Percentiles rank a stretch among this genome's conserved stretches.
Conservation (phyloP, 2,113 vertebrate genomes). For the Herpetotheres cachinnans region DNA sequence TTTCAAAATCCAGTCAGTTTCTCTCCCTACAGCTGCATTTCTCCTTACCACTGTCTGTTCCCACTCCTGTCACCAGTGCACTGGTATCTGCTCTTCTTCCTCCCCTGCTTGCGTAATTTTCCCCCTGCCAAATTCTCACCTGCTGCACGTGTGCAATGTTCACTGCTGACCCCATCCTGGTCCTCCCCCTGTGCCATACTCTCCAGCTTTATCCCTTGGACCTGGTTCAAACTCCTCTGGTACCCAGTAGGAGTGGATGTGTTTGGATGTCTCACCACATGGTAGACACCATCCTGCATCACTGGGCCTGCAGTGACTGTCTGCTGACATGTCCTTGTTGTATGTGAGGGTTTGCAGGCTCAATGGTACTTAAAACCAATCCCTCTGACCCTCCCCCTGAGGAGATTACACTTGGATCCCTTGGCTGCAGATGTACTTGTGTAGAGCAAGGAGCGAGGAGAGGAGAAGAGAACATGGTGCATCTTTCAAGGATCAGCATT, state of each 20-base stretch:
- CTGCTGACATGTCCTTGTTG: background rate
- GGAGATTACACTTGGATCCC: background rate
- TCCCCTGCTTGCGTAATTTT: background rate
- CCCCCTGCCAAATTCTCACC: background rate
- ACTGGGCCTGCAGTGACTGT: background rate
- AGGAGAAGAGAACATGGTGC: background rate
- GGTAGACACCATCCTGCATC: background rate
- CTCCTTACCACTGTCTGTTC: background rate
- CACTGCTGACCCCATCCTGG: background rate
- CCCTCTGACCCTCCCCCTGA: background rate
- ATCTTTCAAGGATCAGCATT: constrained; percentile 50
- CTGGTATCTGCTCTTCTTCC: background rate
- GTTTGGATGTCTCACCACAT: background rate
- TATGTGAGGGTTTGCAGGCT: background rate
- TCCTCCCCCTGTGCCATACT: background rate
- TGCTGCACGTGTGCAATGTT: background rate
- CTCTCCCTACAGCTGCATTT: background rate
- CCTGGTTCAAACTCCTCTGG: background rate
- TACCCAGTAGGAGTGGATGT: background rate
- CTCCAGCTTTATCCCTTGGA: background rate
- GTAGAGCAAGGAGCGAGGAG: background rate
- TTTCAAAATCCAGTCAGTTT: background rate
- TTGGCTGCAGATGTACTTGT: background rate
- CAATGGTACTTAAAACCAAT: background rate
- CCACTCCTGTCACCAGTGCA: background rate